Conservation (phyloP, 2,113 vertebrate genomes). For the Electrona antarctica region DNA sequence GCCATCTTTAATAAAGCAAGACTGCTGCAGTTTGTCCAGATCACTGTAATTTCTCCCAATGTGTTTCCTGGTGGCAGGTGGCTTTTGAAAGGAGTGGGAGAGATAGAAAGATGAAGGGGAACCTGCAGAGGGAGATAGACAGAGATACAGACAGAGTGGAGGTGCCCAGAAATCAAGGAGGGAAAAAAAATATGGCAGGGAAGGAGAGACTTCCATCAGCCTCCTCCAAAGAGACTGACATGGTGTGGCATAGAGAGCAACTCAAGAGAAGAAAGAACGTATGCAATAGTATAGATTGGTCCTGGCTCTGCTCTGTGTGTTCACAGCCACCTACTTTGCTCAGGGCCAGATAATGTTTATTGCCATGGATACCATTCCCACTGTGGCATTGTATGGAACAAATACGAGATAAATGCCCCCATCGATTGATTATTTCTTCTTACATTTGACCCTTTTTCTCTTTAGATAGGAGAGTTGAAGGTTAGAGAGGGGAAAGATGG, state of each 20-base stretch:
- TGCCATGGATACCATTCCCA: no score
- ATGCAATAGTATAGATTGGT: no score
- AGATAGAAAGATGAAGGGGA: conserved; percentile 46
- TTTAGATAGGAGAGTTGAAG: no score
- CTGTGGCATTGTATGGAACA: no score
- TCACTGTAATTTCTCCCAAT: conserved; percentile 52
- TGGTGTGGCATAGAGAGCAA: conserved; percentile 45
- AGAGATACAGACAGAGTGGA: conserved; percentile 33
- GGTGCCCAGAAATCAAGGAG: conserved; percentile 56
- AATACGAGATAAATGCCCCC: no score
- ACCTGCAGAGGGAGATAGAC: conserved; percentile 29
- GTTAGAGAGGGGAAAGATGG: no score
- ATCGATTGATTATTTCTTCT: no score
- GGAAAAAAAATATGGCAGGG: conserved; percentile 34
- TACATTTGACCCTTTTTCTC: no score
- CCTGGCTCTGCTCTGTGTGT: no score
- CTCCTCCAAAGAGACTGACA: conserved; percentile 57
- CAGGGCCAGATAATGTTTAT: no score
- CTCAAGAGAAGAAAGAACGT: conserved; percentile 23
- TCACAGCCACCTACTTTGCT: no score
- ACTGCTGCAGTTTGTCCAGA: conserved; percentile 1
- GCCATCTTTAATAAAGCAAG: conserved; percentile 10
- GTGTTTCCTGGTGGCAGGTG: conserved; percentile 58
- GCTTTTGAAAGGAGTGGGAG: conserved; percentile 36
- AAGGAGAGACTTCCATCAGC: conserved; percentile 51